These are phyloP conservation scores for Lasiurus borealis DNA, from an alignment of 2,113 vertebrate species.

Conservation along the genomic window DNA sequence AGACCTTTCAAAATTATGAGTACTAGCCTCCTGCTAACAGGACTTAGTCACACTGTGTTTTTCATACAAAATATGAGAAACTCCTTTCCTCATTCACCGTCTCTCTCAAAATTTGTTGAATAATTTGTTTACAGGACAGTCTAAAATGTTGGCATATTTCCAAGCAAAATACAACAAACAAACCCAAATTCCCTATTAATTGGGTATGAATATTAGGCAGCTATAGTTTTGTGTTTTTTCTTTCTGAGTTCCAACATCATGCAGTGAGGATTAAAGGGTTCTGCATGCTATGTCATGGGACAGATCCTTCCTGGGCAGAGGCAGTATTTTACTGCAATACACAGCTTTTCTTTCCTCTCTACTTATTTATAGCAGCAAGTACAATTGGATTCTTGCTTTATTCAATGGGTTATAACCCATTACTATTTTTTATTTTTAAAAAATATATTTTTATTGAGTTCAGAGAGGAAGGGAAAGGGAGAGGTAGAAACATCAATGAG, in stretches of 20 bases:
- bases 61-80: background rate
- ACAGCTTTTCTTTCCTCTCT: constrained; percentile 11
- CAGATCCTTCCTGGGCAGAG: background rate
- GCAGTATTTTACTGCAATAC: background rate
- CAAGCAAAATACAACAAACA: background rate
- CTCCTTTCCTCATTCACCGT: background rate
- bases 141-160: background rate
- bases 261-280: background rate
- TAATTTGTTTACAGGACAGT: background rate
- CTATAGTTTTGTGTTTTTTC: background rate
- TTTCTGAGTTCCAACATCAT: background rate
- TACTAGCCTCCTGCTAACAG: background rate
- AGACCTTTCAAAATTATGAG: background rate
- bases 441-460: too few relatives aligned
- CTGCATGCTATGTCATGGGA: background rate
- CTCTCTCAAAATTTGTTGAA: background rate
- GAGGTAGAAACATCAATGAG: too few relatives aligned
- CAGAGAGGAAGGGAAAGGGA: too few relatives aligned
- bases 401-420: background rate
- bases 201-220: background rate
- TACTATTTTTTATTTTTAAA: background rate
- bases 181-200: background rate
- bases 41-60: background rate
- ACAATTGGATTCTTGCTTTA: background rate
- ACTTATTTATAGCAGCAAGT: background rate